Percentiles rank a stretch among this genome's conserved stretches.
Evolutionary conservation across 1,140 invertebrate genomes (phyloP).

Genomic region (Vanessa tameamea): DNA sequence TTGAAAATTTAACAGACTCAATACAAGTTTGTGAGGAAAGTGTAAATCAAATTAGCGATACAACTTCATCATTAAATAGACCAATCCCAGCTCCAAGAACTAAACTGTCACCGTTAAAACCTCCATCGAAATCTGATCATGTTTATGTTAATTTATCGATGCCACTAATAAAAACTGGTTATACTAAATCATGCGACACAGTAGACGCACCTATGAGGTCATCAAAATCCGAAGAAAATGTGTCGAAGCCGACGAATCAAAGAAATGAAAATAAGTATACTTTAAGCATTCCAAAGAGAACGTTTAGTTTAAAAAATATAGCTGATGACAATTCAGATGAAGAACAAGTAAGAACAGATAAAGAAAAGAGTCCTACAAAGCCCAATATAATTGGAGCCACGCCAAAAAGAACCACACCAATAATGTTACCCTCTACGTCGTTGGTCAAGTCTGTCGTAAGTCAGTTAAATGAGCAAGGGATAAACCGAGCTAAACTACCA

Average conservation of each 20-base stretch:
- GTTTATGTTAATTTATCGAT: constrained; percentile 75
- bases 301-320: constrained; percentile 33
- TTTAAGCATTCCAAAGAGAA: constrained; percentile 34
- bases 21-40: constrained; percentile 75
- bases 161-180: constrained; percentile 66
- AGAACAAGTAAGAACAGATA: constrained; percentile 40
- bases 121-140: constrained; percentile 66
- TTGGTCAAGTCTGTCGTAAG: constrained; percentile 69
- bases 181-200: constrained; percentile 55
- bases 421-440: constrained; percentile 65
- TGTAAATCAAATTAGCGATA: constrained; percentile 47
- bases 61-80: constrained; percentile 61
- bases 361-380: constrained; percentile 51
- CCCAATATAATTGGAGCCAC: constrained; percentile 74
- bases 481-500: constrained; percentile 58
- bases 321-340: constrained; percentile 40
- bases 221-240: constrained; percentile 64
- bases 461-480: constrained; percentile 67
- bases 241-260: constrained; percentile 49
- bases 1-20: constrained; percentile 79
- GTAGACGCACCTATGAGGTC: constrained; percentile 67
- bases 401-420: constrained; percentile 59
- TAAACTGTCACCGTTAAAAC: constrained; percentile 61
- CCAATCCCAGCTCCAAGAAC: constrained; percentile 73
- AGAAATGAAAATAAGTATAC: constrained; percentile 35